Evolutionary conservation across 2,888 invertebrate genomes (phyloP).

Genomic region (Pyrocoelia pectoralis): DNA sequence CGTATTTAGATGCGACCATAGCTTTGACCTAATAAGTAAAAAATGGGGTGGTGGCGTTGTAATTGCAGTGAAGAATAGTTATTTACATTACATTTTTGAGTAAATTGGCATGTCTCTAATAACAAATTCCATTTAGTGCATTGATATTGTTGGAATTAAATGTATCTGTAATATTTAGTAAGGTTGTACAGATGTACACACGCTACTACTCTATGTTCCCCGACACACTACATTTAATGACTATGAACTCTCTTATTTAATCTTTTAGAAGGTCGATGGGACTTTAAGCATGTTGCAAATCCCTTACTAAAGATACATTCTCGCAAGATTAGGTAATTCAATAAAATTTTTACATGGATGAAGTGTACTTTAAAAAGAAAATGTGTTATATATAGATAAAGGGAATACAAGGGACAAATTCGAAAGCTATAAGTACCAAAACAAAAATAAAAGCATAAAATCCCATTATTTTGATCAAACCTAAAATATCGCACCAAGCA

Average conservation of each 20-base stretch:
- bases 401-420: no score
- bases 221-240: neutral
- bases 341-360: no score
- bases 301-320: no score
- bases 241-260: neutral
- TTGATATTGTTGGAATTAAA: neutral
- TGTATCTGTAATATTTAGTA: neutral
- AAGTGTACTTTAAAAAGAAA: no score
- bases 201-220: neutral
- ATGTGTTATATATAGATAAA: no score
- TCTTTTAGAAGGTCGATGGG: no score
- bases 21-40: neutral
- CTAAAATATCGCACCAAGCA: no score
- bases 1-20: neutral
- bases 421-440: no score
- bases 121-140: neutral
- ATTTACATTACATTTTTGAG: neutral
- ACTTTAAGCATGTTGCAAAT: no score
- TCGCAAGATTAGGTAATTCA: no score
- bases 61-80: neutral
- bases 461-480: no score
- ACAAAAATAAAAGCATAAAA: no score
- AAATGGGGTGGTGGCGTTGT: conserved; percentile 3
- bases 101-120: neutral
- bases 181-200: neutral